Evolutionary conservation across 2,113 vertebrate genomes (phyloP).

Genomic region (Pontoporia blainvillei): DNA sequence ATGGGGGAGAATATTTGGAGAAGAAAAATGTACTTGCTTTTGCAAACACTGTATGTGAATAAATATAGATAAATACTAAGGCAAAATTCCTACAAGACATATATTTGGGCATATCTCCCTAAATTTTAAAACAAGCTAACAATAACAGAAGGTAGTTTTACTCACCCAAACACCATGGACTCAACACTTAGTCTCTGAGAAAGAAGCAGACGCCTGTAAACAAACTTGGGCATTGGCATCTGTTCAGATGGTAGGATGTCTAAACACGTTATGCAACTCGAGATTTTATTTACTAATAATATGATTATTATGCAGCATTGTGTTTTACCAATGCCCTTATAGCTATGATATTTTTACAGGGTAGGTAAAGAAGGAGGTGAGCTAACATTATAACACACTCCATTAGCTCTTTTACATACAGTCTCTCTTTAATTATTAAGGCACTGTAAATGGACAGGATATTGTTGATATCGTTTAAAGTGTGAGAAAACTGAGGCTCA

Average conservation of each 20-base stretch:
- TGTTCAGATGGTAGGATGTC: neutral
- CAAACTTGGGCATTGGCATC: neutral
- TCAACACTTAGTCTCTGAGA: neutral
- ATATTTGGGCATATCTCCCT: neutral
- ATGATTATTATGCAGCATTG: neutral
- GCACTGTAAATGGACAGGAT: neutral
- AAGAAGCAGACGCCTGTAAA: slow-evolving; percentile 8
- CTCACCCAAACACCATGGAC: neutral
- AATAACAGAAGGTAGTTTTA: slow-evolving; percentile 52
- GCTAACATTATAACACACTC: neutral
- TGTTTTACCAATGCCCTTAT: neutral
- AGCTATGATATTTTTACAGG: neutral
- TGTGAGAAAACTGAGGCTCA: neutral
- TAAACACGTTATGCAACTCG: neutral
- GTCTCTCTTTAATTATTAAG: neutral
- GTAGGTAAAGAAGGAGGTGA: neutral
- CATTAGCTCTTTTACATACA: neutral
- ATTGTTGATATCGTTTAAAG: neutral
- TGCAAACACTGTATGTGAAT: slow-evolving; percentile 23
- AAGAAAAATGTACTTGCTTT: slow-evolving; percentile 42
- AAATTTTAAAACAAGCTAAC: slow-evolving; percentile 20
- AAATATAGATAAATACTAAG: slow-evolving; percentile 6
- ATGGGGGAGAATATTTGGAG: slow-evolving; percentile 14
- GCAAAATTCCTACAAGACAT: neutral
- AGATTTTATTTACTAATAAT: neutral